phyloP scores from a whole-genome alignment of 2,797 vertebrate genomes.

The Labroides dimidiatus region DNA sequence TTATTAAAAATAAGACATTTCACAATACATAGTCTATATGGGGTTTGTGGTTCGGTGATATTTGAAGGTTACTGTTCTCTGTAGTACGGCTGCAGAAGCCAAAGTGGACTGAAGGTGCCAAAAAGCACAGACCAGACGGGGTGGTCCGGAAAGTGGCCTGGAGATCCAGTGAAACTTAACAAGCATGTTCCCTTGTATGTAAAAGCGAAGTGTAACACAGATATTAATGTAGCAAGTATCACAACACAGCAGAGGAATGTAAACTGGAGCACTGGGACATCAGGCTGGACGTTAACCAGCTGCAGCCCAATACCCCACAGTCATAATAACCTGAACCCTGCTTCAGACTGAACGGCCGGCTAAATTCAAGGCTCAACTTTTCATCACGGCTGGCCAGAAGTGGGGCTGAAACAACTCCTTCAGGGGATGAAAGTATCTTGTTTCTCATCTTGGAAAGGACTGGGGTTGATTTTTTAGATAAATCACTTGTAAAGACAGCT shows the following conservation, averaged over 20 bases:
- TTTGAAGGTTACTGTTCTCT: conserved; percentile 65
- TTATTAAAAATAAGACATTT: conserved; percentile 30
- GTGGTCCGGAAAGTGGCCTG: conserved; percentile 78
- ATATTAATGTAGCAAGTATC: conserved; percentile 83
- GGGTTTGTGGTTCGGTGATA: conserved; percentile 52
- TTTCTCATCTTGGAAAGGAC: conserved; percentile 58
- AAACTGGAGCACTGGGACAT: conserved; percentile 76
- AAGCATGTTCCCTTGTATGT: conserved; percentile 77
- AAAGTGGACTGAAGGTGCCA: conserved; percentile 59
- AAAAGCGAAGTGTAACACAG: conserved; percentile 78
- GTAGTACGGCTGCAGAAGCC: conserved; percentile 51
- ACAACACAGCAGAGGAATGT: conserved; percentile 79
- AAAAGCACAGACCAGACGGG: conserved; percentile 68
- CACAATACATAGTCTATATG: conserved; percentile 42
- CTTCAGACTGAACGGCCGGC: conserved; percentile 11
- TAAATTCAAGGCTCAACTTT: conserved; percentile 37
- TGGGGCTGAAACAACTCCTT: conserved; percentile 31
- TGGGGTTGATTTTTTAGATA: conserved; percentile 45
- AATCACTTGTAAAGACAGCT: conserved; percentile 46
- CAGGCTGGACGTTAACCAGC: conserved; percentile 66
- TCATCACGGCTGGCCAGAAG: conserved; percentile 42
- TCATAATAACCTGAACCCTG: conserved; percentile 37
- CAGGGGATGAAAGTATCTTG: conserved; percentile 42
- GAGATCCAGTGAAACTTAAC: conserved; percentile 80
- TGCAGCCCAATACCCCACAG: conserved; percentile 50